Evolutionary conservation across 2,888 invertebrate species (phyloP), one percentile per base, ranked within the genome.

Genomic region (Sarcophaga rosellei): DNA sequence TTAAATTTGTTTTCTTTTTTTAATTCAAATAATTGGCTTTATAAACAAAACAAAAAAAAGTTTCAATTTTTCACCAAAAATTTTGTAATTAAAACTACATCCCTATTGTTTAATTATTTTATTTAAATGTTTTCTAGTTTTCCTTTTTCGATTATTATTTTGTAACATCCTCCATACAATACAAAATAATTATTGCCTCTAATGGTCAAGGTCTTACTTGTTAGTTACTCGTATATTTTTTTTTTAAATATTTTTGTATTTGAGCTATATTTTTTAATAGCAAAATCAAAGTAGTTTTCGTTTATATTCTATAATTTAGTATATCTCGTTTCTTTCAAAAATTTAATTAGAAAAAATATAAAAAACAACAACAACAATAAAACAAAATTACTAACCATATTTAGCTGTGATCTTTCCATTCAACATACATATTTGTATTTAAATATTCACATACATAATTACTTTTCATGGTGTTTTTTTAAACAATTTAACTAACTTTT

Each of bases 401-500:
- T 70, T 80, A 75, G 75, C 65, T 84, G 79, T 84, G 45, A 57
- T 74, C 44, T 76, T 72, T 74, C 21, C 35, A 53, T 66, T 70
- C 44, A 59, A 15, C 10, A 35, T 25, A 25, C 23, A 23, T 35
- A 45, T 75, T 69, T 59, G 66, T 15, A 47, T 45, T 73, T 61
- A 66, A 15, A 62, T 59, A 45, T 10, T 2, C 35, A 35, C 35
- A 35, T 35, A 35, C n/a, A 35, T 53, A 53, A 15, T 15, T n/a
- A n/a, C n/a, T 47, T 63, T 59, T 62, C 63, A 74, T 20, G 68
- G 83, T 84, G 74, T 68, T 74, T 12, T 68, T 74, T 12, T 21
- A 25, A 78, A 73, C 66, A 74, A 83, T 57, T 73, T 76, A 44
- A 72, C 12, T 45, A 65, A 70, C 75, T 83, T 73, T 86, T 86